These are phyloP conservation scores for Astyanax mexicanus DNA, from an alignment of 2,797 vertebrate species.

Conservation along the genomic window DNA sequence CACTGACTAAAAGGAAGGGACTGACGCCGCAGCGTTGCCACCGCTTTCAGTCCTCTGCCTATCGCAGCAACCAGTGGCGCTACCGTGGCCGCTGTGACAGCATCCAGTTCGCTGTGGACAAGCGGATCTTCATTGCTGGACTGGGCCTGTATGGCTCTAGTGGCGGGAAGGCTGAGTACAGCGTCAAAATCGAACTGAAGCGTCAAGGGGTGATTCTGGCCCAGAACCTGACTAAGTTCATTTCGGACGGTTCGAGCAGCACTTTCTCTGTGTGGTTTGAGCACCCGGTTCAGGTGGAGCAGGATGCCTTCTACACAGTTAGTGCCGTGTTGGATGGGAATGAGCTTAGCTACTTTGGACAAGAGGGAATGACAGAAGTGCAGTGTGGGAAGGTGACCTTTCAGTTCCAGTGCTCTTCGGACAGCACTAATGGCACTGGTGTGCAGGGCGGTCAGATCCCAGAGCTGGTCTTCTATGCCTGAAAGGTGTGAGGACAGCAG, in stretches of 20 bases:
- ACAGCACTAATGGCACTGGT: constrained; percentile 90
- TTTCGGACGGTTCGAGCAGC: constrained; percentile 87
- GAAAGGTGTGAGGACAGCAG: constrained; percentile 59
- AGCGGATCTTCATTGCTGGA: constrained; percentile 87
- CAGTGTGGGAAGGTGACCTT: constrained; percentile 91
- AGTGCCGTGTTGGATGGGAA: constrained; percentile 88
- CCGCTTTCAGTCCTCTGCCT: constrained; percentile 87
- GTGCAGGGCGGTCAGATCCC: constrained; percentile 92
- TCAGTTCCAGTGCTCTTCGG: constrained; percentile 91
- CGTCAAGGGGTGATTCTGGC: constrained; percentile 84
- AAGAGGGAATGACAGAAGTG: constrained; percentile 92
- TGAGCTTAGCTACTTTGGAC: constrained; percentile 91
- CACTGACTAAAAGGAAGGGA: constrained; percentile 81
- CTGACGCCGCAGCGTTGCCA: constrained; percentile 86
- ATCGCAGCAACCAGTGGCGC: constrained; percentile 91
- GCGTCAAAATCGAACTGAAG: constrained; percentile 89
- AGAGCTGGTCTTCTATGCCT: constrained; percentile 91
- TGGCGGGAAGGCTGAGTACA: constrained; percentile 88
- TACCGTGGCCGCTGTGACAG: constrained; percentile 90
- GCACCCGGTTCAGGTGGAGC: constrained; percentile 89
- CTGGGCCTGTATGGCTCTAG: constrained; percentile 89
- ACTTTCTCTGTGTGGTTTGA: constrained; percentile 91
- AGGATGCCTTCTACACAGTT: constrained; percentile 89
- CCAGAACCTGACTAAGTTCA: constrained; percentile 86
- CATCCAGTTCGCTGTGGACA: constrained; percentile 90